These are phyloP conservation scores for Pteruthius melanotis DNA, from an alignment of 2,113 vertebrate genomes.

Conservation along the genomic window DNA sequence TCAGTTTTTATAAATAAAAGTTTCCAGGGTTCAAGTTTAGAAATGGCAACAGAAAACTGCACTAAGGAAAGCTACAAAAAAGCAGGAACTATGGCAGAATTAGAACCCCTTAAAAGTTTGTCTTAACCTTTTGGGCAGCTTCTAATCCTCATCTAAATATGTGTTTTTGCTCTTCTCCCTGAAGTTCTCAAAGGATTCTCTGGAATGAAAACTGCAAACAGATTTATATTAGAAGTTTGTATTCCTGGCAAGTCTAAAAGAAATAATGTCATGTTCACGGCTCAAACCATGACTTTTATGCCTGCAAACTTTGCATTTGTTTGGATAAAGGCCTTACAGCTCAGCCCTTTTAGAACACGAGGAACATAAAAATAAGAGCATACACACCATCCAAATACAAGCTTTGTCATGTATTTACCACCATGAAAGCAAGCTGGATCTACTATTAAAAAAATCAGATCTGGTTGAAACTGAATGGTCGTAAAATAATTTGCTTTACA, in stretches of 20 bases:
- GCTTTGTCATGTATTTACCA: neutral
- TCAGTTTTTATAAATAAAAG: neutral
- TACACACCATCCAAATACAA: neutral
- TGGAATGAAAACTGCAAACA: neutral
- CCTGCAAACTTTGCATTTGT: neutral
- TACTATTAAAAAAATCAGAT: neutral
- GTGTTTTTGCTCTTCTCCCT: neutral
- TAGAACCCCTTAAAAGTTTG: neutral
- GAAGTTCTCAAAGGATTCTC: neutral
- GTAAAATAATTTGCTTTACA: neutral
- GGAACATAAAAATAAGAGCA: neutral
- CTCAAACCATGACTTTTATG: neutral
- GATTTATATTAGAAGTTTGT: neutral
- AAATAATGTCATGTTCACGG: neutral
- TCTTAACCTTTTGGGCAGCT: neutral
- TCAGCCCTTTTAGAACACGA: neutral
- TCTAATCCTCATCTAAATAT: neutral
- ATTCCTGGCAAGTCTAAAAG: neutral
- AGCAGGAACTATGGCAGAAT: neutral
- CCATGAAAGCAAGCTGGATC: neutral
- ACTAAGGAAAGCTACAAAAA: neutral
- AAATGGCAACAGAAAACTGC: neutral
- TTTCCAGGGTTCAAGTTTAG: neutral
- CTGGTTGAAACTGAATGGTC: neutral
- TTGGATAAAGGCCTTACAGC: neutral